Conservation (phyloP, 2,797 vertebrate genomes). For the Psittacula echo region DNA sequence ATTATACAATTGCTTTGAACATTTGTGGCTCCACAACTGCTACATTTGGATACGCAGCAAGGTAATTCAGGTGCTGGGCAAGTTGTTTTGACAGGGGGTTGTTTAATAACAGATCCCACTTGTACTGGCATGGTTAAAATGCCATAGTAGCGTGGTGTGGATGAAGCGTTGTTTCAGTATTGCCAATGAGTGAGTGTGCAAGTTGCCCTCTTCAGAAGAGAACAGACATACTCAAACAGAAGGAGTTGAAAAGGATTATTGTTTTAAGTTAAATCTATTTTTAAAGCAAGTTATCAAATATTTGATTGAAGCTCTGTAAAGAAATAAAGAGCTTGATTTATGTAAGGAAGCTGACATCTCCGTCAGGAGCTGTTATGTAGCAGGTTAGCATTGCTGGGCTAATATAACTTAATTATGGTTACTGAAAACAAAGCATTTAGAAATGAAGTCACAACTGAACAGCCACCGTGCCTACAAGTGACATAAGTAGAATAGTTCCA, state of each 20-base stretch:
- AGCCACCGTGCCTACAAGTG: not conserved
- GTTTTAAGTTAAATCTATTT: not conserved
- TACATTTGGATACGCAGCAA: not conserved
- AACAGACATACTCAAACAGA: not conserved
- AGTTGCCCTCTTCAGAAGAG: not conserved
- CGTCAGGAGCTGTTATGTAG: not conserved
- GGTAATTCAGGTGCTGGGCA: not conserved
- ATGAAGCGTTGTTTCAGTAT: accelerated
- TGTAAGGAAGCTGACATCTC: not conserved
- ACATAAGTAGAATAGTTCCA: slow-evolving; percentile 53
- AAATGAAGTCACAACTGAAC: slow-evolving; percentile 27
- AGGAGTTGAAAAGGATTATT: not conserved
- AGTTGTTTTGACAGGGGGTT: not conserved
- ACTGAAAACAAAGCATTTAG: slow-evolving; percentile 18
- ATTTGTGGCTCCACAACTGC: accelerated
- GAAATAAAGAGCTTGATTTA: not conserved
- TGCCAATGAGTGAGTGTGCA: not conserved
- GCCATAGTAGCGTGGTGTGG: accelerated
- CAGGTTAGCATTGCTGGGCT: not conserved
- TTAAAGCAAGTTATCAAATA: not conserved
- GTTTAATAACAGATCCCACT: not conserved
- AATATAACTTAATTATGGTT: not conserved
- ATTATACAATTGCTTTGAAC: not conserved
- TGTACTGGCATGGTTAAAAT: not conserved
- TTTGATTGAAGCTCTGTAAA: not conserved